phyloP scores from a whole-genome alignment of 2,888 invertebrate genomes.

The Spilosoma lubricipeda region DNA sequence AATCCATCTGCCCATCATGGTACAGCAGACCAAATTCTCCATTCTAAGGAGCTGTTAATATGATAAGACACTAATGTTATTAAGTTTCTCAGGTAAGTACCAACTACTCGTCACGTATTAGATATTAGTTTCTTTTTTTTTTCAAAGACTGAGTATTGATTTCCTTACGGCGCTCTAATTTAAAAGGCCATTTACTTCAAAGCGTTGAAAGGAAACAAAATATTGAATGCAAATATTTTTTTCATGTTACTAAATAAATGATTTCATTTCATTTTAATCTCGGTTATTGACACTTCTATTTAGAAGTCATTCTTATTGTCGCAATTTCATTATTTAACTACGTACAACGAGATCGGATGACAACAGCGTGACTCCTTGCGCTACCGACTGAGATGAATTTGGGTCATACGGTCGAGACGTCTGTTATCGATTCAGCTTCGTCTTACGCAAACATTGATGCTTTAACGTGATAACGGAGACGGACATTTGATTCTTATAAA shows the following conservation, averaged over 20 bases:
- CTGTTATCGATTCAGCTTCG: slow-evolving; percentile 74
- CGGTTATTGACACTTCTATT: not conserved
- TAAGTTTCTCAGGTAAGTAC: no score
- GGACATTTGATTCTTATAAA: not conserved
- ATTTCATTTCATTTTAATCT: not conserved
- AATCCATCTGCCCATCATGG: no score
- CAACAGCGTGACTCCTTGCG: slow-evolving; percentile 33
- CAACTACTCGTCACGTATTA: no score
- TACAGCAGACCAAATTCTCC: no score
- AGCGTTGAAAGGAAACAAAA: not conserved
- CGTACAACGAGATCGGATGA: slow-evolving; percentile 12
- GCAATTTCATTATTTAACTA: not conserved
- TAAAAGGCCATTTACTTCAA: no score
- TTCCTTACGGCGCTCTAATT: no score
- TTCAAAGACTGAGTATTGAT: no score
- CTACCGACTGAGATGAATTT: slow-evolving; percentile 62
- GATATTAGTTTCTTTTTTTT: no score
- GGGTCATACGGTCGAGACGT: slow-evolving; percentile 77
- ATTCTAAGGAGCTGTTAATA: no score
- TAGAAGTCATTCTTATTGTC: not conserved
- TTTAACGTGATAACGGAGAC: slow-evolving; percentile 14
- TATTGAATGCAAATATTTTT: not conserved
- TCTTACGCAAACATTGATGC: slow-evolving; percentile 65
- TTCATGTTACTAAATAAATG: not conserved
- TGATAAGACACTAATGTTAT: no score